Evolutionary conservation across 2,113 vertebrate genomes (phyloP), one percentile per base, ranked within the genome.

Genomic region (Romanogobio albipinnatus): DNA sequence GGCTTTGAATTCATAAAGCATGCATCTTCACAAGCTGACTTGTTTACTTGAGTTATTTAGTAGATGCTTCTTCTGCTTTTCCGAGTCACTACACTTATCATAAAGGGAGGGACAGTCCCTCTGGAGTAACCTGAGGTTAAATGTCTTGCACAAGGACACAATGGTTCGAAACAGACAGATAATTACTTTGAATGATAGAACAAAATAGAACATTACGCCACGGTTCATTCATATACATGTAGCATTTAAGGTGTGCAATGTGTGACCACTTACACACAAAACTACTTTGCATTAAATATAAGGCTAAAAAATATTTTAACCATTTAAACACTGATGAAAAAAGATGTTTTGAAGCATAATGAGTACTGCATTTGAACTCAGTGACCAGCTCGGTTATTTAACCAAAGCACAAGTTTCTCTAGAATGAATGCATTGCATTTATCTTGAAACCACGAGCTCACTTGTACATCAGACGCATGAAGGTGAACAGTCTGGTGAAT

Each of bases 1-100:
- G 10, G 45, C 66, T 51, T 71, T 43, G 22, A 82, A 71, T 71
- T 56, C 13, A 82, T 33, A 51, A 81, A 64, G 45, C 43, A 53
- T 1, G 77, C 39, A 80, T 13, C 61, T 33, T 36, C 26, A 51
- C 78, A 51, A 51, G 17, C 10, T 0, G 45, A 5, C 15, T 22
- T 33, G 13, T 51, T 47, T 68, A 33, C 45, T 22, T 66, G 3
- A 68, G n/a, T 80, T n/a, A 17, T 81, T 81, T 5, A 66, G 24
- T 24, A 29, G 59, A 80, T 80, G 39, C 26, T 53, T 76, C 15
- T 53, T 43, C 39, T 45, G 22, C n/a, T 76, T 61, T 78, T 66
- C 26, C 10, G 29, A 51, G 24, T 68, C 78, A 53, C 62, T 53
- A 51, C 62, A 81, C 45, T 29, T 29, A 29, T 49, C 5, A 47